Evolutionary conservation across 2,797 vertebrate genomes (phyloP), one percentile per base, ranked within the genome.

Genomic region (Setipinna tenuifilis): DNA sequence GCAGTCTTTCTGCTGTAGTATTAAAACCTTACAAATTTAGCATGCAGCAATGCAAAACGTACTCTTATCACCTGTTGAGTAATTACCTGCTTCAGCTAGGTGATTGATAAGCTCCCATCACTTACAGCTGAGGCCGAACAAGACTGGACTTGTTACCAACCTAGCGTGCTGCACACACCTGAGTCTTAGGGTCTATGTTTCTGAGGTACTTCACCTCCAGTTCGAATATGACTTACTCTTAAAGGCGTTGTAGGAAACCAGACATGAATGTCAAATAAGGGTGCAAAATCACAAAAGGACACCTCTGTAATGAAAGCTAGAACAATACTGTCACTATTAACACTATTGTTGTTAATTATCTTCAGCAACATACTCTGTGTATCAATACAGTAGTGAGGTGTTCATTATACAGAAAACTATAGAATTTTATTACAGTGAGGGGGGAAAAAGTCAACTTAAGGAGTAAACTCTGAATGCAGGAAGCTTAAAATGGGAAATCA

Each of bases 11-110:
- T 78, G 71, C 71, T 78, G 71, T 19, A 17, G 19, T 2, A 31
- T 6, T 16, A 31, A 71, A 71, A 19, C 71, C 41, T 35, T 78
- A 78, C 17, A 78, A 41, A 41, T 78, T 78, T 78, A 41, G 16
- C 71, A 78, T 78, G 19, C 31, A 44, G 16, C 71, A 44, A 78
- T 78, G 35, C 31, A 78, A 78, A 78, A 78, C 44, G 71, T 35
- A 75, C 65, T 16, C 68, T 41, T 41, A 16, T 75, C 61, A 65
- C 9, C 28, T 35, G 28, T 41, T 75, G 28, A 75, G 31, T 31
- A 75, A 75, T 44, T 7, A 21, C 31, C 31, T 78, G 12, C 25
- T 31, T 71, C 65, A 71, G 12, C 28, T 6, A 19, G 71, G 71
- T 44, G 16, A 78, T 17, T 35, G 41, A 41, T 44, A 7, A 78